phyloP scores from a whole-genome alignment of 1,140 invertebrate genomes.

The Geopemphigus sp. region DNA sequence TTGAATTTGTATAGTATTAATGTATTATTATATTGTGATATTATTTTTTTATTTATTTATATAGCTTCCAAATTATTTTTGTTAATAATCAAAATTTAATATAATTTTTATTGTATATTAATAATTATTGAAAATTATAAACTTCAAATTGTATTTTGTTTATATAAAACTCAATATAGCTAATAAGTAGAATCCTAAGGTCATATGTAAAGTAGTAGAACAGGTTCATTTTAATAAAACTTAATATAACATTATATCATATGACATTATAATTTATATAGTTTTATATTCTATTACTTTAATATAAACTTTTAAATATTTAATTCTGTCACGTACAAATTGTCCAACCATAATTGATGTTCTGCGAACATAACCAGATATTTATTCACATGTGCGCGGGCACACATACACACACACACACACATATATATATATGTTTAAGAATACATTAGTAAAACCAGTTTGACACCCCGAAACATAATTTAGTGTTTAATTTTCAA shows the following conservation, averaged over 20 bases:
- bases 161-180: background rate
- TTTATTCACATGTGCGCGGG: background rate
- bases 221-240: constrained; percentile 34
- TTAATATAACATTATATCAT: constrained; percentile 1
- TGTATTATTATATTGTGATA: constrained; percentile 24
- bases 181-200: background rate
- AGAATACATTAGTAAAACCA: constrained; percentile 43
- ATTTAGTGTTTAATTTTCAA: constrained; percentile 36
- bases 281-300: constrained; percentile 19
- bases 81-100: constrained; percentile 18
- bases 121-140: background rate
- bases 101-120: background rate
- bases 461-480: constrained; percentile 46
- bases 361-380: background rate
- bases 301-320: constrained; percentile 19
- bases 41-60: too few species aligned
- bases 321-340: constrained; percentile 25
- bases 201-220: constrained; percentile 31
- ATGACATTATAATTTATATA: constrained; percentile 26
- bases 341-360: constrained; percentile 25
- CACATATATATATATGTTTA: background rate
- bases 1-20: background rate
- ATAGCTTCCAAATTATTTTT: too few species aligned
- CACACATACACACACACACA: too few species aligned
- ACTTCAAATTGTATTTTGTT: background rate